phyloP scores from a whole-genome alignment of 2,888 invertebrate genomes.

The Drosophila nr. perissopoda region DNA sequence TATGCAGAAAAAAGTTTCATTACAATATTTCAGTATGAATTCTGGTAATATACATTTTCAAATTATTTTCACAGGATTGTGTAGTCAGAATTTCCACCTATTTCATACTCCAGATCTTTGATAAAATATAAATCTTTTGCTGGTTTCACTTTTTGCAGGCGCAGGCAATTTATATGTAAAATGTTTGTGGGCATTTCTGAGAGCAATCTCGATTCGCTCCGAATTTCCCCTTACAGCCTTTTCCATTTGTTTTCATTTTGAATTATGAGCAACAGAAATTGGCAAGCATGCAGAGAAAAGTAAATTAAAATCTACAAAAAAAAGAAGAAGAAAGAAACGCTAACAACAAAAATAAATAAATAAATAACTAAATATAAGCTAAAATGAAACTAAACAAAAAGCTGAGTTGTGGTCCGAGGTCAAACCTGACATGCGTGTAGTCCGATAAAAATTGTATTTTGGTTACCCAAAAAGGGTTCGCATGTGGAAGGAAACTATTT shows the following conservation, averaged over 20 bases:
- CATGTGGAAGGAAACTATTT: slow-evolving; percentile 29
- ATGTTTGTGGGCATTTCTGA: slow-evolving; percentile 42
- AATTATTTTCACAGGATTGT: slow-evolving; percentile 6
- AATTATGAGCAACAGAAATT: slow-evolving; percentile 61
- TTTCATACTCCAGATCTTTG: slow-evolving; percentile 11
- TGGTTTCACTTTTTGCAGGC: slow-evolving; percentile 52
- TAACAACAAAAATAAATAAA: slow-evolving; percentile 24
- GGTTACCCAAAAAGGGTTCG: slow-evolving; percentile 30
- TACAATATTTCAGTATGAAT: slow-evolving; percentile 11
- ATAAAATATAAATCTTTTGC: slow-evolving; percentile 60
- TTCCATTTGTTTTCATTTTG: slow-evolving; percentile 70
- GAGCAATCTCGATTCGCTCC: slow-evolving; percentile 44
- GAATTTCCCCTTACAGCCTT: slow-evolving; percentile 32
- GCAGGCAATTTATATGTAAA: slow-evolving; percentile 74
- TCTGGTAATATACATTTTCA: slow-evolving; percentile 1
- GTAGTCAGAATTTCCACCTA: slow-evolving; percentile 17
- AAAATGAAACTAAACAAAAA: slow-evolving; percentile 45
- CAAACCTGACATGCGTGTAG: slow-evolving; percentile 56
- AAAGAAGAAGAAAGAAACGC: not conserved
- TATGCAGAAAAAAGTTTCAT: not conserved
- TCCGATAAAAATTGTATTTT: slow-evolving; percentile 63
- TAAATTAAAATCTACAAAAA: slow-evolving; percentile 64
- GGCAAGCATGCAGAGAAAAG: slow-evolving; percentile 39
- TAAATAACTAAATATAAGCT: slow-evolving; percentile 36
- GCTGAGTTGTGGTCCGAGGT: slow-evolving; percentile 23